phyloP scores from a whole-genome alignment of 2,888 invertebrate species.

The Calameuta filiformis region DNA sequence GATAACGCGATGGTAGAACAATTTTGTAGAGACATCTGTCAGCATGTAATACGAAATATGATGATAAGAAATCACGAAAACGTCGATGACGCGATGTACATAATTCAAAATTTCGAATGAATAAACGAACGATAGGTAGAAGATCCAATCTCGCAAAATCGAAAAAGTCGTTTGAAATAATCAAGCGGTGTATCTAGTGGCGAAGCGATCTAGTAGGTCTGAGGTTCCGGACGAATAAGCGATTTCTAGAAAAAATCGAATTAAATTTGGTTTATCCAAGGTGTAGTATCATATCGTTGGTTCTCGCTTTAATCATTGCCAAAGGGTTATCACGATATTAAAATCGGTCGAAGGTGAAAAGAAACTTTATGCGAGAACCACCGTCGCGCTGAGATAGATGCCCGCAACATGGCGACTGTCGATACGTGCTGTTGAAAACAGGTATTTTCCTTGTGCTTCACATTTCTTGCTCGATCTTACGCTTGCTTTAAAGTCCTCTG shows the following conservation, averaged over 20 bases:
- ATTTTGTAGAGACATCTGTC: background rate
- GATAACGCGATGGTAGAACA: background rate
- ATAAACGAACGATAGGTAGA: conserved; percentile 33
- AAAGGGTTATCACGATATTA: background rate
- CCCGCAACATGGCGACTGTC: conserved; percentile 31
- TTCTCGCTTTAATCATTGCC: background rate
- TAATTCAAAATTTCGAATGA: conserved; percentile 40
- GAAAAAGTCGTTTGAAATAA: conserved; percentile 20
- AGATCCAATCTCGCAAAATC: conserved; percentile 24
- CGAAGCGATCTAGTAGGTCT: background rate
- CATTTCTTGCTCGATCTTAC: background rate
- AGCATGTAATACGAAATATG: background rate
- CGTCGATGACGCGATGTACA: background rate
- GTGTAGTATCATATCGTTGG: background rate
- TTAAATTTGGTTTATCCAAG: background rate
- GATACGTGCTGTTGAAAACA: conserved; percentile 25
- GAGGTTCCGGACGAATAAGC: background rate
- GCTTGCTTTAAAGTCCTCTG: background rate
- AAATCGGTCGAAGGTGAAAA: conserved; percentile 2
- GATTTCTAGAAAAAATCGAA: background rate
- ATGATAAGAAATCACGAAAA: background rate
- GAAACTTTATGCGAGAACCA: background rate
- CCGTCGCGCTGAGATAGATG: conserved; percentile 21
- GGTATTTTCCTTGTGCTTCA: conserved; percentile 20
- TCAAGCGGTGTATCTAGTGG: conserved; percentile 6